Base-by-base conservation (phyloP, 2,888 invertebrate genomes). In the Cryptosula pallasiana region DNA sequence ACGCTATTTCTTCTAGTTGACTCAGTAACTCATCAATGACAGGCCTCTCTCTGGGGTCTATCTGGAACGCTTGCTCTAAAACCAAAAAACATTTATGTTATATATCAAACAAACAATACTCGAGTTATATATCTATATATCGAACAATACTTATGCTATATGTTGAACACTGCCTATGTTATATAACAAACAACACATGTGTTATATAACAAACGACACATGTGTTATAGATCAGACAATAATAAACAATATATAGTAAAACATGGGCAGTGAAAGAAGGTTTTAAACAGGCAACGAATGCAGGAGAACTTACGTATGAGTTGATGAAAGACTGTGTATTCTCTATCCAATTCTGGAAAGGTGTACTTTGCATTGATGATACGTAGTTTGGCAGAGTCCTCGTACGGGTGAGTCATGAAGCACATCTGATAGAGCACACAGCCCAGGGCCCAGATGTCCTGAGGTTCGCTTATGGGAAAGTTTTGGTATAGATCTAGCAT, bases 401-500 rank as follows among this genome's bases (percentile, higher is more conserved):
- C 96, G 85, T 95, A 99, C 0, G 99, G 99, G 87, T 99, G 99
- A 78, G 91, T 91, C 87, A 93, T 91, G 82, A 91, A 97, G 84
- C 96, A 95, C 25, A 99, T 86, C 69, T 92, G 90, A 84, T 93
- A 98, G 20, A 98, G 87, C 76, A 99, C 90, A 85, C 99, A 99
- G 5, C 99, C 99, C 20, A 99, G 87, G 0, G 98, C 97, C 99
- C 99, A 99, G 54, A 96, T 88, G 86, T 99, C 99, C 0, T 92
- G 90, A 58, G 92, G 90, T 76, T 92, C 89, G 73, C 95, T 95
- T 77, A 99, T 95, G 75, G 91, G 92, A 82, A 91, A 91, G 84
- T 99, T 96, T 81, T 91, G 94, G 92, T 98, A 99, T 1, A 96
- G 93, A 83, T 98, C 97, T 72, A 98, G 88, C 91, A 98, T 95